A percentile compares a stretch with the other conserved stretches of the same genome.
phyloP scores from a whole-genome alignment of 1,140 invertebrate species.

The Atta colombica region DNA sequence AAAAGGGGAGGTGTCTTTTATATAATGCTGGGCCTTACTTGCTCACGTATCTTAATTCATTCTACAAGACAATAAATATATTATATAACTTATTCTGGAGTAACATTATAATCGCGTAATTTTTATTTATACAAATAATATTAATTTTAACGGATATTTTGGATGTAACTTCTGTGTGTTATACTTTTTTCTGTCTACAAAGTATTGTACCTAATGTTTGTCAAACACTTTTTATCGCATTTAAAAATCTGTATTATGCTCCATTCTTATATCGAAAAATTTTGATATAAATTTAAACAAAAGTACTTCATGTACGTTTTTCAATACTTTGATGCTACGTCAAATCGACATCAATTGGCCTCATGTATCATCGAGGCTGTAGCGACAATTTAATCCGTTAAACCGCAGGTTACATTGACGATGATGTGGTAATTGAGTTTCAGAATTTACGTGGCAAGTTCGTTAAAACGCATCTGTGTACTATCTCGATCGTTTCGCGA shows the following conservation, averaged over 20 bases:
- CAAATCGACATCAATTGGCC: background rate
- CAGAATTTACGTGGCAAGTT: conserved; percentile 35
- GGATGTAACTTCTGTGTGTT: background rate
- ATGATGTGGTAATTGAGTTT: conserved; percentile 37
- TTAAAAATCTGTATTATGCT: background rate
- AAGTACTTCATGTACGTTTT: background rate
- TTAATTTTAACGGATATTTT: background rate
- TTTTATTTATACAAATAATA: too few species aligned
- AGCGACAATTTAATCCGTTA: conserved; percentile 30
- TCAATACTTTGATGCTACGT: background rate
- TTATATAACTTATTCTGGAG: background rate
- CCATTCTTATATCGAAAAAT: background rate
- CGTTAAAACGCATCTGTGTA: background rate
- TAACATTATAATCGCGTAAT: too few species aligned
- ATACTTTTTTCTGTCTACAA: background rate
- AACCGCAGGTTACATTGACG: conserved; percentile 45
- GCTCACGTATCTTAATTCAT: too few species aligned
- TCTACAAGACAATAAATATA: background rate
- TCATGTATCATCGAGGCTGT: background rate
- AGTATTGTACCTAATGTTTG: background rate
- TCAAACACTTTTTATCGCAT: background rate
- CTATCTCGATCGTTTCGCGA: conserved; percentile 14
- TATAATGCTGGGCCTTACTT: too few species aligned
- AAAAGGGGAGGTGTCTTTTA: too few species aligned
- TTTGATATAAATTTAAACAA: background rate